A percentile compares a stretch with the other conserved stretches of the same genome.
Conservation (phyloP, 2,797 vertebrate species). For the Myotis vivesi region DNA sequence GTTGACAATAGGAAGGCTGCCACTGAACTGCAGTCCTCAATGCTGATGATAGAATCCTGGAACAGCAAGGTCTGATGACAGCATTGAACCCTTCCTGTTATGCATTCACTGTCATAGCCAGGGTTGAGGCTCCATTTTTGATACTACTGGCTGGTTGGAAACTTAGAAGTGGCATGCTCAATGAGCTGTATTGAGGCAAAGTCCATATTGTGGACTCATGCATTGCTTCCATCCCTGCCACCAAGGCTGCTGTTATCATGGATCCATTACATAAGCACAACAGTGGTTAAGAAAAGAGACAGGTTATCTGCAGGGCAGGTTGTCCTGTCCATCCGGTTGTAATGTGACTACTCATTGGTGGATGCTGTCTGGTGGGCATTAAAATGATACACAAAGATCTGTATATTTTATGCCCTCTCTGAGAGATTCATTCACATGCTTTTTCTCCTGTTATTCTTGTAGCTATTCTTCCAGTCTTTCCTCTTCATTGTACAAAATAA, state of each 20-base stretch:
- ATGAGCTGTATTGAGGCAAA: neutral
- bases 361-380: neutral
- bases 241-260: neutral
- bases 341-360: neutral
- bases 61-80: neutral
- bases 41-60: neutral
- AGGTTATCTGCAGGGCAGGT: neutral
- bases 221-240: neutral
- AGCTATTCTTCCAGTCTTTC: neutral
- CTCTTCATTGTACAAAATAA: neutral
- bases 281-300: neutral
- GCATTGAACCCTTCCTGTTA: neutral
- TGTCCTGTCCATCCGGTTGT: neutral
- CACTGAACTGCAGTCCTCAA: fast-evolving
- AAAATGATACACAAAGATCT: neutral
- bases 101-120: neutral
- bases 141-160: neutral
- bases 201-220: neutral
- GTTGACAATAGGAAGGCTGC: neutral
- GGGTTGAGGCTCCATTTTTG: neutral
- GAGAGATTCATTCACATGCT: neutral
- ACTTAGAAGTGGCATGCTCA: neutral
- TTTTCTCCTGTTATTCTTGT: neutral
- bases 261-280: neutral
- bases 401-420: neutral